Percentiles rank a stretch among this genome's conserved stretches.
phyloP scores from a whole-genome alignment of 1,140 invertebrate genomes.

The Teleopsis dalmanni region DNA sequence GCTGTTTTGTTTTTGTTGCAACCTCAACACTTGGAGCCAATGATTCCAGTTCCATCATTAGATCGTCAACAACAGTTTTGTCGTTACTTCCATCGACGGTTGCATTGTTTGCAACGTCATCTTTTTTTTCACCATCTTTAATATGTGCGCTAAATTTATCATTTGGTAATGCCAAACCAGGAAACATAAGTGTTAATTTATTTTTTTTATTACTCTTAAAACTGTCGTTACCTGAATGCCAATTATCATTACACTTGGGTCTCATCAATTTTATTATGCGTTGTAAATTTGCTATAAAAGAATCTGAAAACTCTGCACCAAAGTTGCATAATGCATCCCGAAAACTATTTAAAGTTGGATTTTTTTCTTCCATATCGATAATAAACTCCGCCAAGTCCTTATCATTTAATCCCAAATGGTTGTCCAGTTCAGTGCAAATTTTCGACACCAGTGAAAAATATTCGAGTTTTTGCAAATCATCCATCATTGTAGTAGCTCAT shows the following conservation, averaged over 20 bases:
- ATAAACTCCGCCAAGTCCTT: constrained; percentile 98
- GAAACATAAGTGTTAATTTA: constrained; percentile 64
- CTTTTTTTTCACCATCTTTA: constrained; percentile 32
- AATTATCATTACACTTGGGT: constrained; percentile 18
- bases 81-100: too few relatives aligned
- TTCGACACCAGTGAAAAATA: constrained; percentile 95
- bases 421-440: constrained; percentile 96
- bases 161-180: constrained; percentile 85
- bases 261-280: constrained; percentile 94
- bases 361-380: constrained; percentile 85
- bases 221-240: background rate
- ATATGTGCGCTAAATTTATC: constrained; percentile 53
- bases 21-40: constrained; percentile 58
- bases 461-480: constrained; percentile 84
- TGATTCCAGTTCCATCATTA: constrained; percentile 85
- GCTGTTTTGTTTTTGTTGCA: too few relatives aligned
- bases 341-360: constrained; percentile 77
- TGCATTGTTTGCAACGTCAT: too few relatives aligned
- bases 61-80: too few relatives aligned
- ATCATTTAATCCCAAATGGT: constrained; percentile 95
- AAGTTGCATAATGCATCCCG: constrained; percentile 81
- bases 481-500: too few relatives aligned
- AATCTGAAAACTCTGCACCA: constrained; percentile 92
- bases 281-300: constrained; percentile 83
- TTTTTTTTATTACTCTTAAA: constrained; percentile 21